Conservation (phyloP, 2,888 invertebrate genomes). For the Eremobia ochroleuca region DNA sequence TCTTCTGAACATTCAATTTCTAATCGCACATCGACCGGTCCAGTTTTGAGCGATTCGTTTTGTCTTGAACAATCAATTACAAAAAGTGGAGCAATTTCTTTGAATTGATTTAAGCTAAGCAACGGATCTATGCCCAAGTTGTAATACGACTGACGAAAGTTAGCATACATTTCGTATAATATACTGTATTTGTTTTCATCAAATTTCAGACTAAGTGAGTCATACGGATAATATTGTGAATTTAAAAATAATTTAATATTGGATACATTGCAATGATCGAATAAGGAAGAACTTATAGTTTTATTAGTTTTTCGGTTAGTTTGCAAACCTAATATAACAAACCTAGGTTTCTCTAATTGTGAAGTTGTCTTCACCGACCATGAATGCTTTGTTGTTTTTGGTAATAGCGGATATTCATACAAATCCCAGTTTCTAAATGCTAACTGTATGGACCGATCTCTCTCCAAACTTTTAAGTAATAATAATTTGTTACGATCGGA, state of each 20-base stretch:
- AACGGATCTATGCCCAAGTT: constrained; percentile 1
- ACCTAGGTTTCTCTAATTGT: background rate
- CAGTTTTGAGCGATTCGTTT: constrained; percentile 10
- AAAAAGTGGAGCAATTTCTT: constrained; percentile 4
- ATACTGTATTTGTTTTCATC: too few species aligned
- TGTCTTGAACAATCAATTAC: constrained; percentile 10
- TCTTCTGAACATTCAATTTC: constrained; percentile 7
- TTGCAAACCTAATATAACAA: background rate
- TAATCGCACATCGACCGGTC: constrained; percentile 10
- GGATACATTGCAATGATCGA: background rate
- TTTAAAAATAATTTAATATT: background rate
- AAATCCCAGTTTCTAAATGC: too few species aligned
- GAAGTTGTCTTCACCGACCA: background rate
- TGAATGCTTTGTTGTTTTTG: background rate
- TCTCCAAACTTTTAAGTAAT: too few species aligned
- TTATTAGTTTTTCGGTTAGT: background rate
- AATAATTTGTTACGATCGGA: too few species aligned
- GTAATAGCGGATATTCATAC: background rate
- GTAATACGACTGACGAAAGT: constrained; percentile 2
- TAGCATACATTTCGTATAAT: too few species aligned
- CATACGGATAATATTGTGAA: too few species aligned
- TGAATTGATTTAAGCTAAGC: background rate
- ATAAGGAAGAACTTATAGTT: background rate
- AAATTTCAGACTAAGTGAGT: too few species aligned
- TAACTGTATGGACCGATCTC: too few species aligned